Evolutionary conservation across 2,797 vertebrate species (phyloP).

Genomic region (Amblyraja radiata): DNA sequence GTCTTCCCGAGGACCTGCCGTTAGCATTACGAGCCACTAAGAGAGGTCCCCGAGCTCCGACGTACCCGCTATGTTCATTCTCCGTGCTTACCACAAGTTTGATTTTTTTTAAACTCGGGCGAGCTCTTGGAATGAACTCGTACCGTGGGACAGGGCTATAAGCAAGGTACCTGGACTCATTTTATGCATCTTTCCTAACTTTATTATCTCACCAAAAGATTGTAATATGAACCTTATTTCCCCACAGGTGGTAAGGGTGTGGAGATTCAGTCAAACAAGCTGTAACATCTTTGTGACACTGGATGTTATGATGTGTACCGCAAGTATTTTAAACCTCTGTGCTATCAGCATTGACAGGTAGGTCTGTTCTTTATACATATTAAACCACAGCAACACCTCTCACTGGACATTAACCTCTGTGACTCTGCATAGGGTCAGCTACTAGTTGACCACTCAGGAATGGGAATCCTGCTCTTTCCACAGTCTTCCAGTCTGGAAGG

Average conservation of each 20-base stretch:
- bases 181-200: neutral
- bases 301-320: slow-evolving; percentile 97
- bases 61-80: too few species aligned
- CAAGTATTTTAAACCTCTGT: slow-evolving; percentile 94
- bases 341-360: slow-evolving; percentile 98
- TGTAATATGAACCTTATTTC: slow-evolving; percentile 46
- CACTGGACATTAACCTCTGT: neutral
- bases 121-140: too few species aligned
- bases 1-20: too few species aligned
- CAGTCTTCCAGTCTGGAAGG: too few species aligned
- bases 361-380: slow-evolving; percentile 41
- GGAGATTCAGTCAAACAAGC: slow-evolving; percentile 82
- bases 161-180: neutral
- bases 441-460: too few species aligned
- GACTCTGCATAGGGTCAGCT: too few species aligned
- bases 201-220: neutral
- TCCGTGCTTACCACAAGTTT: too few species aligned
- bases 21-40: too few species aligned
- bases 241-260: slow-evolving; percentile 81
- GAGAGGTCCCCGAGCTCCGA: too few species aligned
- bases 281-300: slow-evolving; percentile 88
- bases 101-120: too few species aligned
- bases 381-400: slow-evolving; percentile 39
- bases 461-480: too few species aligned
- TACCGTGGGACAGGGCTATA: too few species aligned